Percentiles rank a stretch among this genome's conserved stretches.
phyloP scores from a whole-genome alignment of 1,140 invertebrate species.

The Nylanderia fulva region DNA sequence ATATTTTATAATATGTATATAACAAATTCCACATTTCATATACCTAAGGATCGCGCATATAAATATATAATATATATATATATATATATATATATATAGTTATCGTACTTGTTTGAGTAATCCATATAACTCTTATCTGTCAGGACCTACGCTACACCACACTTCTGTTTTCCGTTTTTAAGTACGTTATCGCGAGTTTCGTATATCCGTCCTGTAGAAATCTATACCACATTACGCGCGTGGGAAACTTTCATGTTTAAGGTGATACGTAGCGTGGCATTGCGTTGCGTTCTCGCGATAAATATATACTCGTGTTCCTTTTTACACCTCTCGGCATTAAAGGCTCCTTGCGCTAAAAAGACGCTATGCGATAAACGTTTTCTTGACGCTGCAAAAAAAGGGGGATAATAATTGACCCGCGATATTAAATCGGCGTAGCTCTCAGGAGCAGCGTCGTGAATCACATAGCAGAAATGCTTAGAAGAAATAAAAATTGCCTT shows the following conservation, averaged over 20 bases:
- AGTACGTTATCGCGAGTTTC: slow-evolving; percentile 16
- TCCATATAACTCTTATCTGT: slow-evolving; percentile 38
- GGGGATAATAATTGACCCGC: slow-evolving; percentile 1
- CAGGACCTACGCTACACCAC: background rate
- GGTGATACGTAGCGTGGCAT: slow-evolving; percentile 9
- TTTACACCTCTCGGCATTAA: slow-evolving; percentile 6
- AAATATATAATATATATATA: slow-evolving; percentile 18
- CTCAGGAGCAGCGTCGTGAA: slow-evolving; percentile 23
- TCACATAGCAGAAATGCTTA: slow-evolving; percentile 26
- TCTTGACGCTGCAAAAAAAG: background rate
- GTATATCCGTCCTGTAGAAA: background rate
- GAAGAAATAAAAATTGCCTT: slow-evolving; percentile 48
- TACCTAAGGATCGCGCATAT: background rate
- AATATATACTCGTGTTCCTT: background rate
- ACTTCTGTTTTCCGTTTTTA: slow-evolving; percentile 28
- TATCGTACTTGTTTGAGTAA: slow-evolving; percentile 34
- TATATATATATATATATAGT: background rate
- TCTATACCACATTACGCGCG: slow-evolving; percentile 43
- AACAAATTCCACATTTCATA: background rate
- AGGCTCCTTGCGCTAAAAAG: background rate
- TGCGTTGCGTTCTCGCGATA: slow-evolving; percentile 35
- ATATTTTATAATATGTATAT: background rate
- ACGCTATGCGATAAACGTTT: background rate
- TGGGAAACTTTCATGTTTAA: slow-evolving; percentile 58
- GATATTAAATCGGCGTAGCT: slow-evolving; percentile 25